Base-by-base conservation (phyloP, 2,797 vertebrate genomes). In the Clarias fuscus region DNA sequence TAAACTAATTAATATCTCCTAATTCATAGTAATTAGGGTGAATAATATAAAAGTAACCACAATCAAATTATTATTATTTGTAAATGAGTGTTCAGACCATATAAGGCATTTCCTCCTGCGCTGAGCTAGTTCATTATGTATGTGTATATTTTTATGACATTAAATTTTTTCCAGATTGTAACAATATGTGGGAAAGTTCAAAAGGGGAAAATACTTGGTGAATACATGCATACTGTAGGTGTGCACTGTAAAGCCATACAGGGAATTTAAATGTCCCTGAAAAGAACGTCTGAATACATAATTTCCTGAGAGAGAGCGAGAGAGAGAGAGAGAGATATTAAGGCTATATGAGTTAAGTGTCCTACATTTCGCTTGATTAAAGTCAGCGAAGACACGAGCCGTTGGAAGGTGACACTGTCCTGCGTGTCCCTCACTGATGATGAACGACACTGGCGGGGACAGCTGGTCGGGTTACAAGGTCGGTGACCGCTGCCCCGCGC, bases 401-500 rank as follows among this genome's bases (percentile, higher is more conserved):
- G 40, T 64, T 78, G 65, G 59, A 56, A 82, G 81, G 83, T 53
- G 65, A 75, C 68, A 48, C 43, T 48, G 72, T 84, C 84, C 58
- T 64, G 80, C 15, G 61, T 76, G 80, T 77, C 62, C 79, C 64
- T 53, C 59, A 75, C 67, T 86, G 65, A 27, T 58, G 68, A 71
- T 72, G 48, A 83, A 87, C 56, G 81, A 83, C 72, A 85, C 78
- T 82, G 43, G 79, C 68, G 64, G 30, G 73, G 80, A 88, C 87
- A 88, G 83, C 79, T 86, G 86, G 84, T 75, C 76, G 13, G 85
- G 88, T 82, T 37, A 82, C 4, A n/a, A 22, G 85, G 83, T 43
- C 75, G 40, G 67, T 67, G 88, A 88, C 65, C 72, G 13, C 40
- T 79, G 72, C 75, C 83, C 87, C 77, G 72, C 81, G 86, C 78